These are phyloP conservation scores for Ametastegia equiseti DNA, from an alignment of 2,888 invertebrate genomes.

Conservation along the genomic window DNA sequence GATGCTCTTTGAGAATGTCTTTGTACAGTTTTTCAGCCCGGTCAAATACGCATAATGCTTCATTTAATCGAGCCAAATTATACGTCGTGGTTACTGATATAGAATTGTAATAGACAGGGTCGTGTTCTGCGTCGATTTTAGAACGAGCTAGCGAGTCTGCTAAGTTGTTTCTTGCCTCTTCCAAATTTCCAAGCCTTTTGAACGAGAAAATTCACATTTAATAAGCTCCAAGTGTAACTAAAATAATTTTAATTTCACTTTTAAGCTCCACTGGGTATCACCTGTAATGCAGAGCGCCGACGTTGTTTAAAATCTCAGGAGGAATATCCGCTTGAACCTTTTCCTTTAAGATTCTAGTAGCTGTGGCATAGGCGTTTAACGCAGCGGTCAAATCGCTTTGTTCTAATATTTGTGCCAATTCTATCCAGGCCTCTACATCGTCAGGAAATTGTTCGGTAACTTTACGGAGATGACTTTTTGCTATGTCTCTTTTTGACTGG, in stretches of 20 bases:
- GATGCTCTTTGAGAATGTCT: constrained; percentile 97
- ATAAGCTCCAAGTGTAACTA: neutral
- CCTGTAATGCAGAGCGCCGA: constrained; percentile 94
- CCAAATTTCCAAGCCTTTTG: constrained; percentile 87
- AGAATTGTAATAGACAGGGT: constrained; percentile 96
- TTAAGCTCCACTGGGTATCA: constrained; percentile 64
- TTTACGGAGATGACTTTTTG: constrained; percentile 95
- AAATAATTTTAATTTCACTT: neutral
- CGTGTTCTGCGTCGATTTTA: constrained; percentile 89
- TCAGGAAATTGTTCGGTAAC: constrained; percentile 98
- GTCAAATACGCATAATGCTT: constrained; percentile 94
- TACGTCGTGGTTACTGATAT: constrained; percentile 98
- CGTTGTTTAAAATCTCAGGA: constrained; percentile 98
- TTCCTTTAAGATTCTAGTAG: constrained; percentile 93
- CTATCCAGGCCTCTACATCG: constrained; percentile 99
- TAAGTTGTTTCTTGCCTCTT: constrained; percentile 90
- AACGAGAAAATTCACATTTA: constrained; percentile 48
- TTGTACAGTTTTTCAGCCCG: constrained; percentile 98
- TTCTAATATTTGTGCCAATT: constrained; percentile 98
- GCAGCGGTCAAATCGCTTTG: constrained; percentile 93
- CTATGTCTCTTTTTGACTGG: constrained; percentile 94
- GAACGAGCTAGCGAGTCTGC: constrained; percentile 92
- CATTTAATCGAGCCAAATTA: constrained; percentile 95
- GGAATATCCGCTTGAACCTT: constrained; percentile 97
- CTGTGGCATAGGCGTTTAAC: constrained; percentile 94